phyloP scores from a whole-genome alignment of 2,797 vertebrate genomes.

The Cyclura pinguis region DNA sequence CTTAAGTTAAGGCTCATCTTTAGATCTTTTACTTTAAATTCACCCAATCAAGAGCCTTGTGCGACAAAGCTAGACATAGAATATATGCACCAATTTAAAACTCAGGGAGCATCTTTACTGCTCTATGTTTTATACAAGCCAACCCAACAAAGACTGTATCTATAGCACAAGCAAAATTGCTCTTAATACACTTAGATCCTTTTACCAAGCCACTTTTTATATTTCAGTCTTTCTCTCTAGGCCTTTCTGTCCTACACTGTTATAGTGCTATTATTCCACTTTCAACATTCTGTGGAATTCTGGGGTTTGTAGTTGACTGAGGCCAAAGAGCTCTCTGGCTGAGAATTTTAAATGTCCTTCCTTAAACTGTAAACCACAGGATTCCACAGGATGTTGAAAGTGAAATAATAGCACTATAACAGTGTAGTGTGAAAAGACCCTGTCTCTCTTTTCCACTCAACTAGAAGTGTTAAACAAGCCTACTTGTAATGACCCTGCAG shows the following conservation, averaged over 20 bases:
- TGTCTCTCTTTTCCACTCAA: not conserved
- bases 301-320: too few species aligned
- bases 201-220: not conserved
- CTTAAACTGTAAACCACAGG: too few species aligned
- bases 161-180: not conserved
- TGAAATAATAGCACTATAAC: too few species aligned
- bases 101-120: not conserved
- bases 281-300: too few species aligned
- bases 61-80: not conserved
- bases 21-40: slow-evolving; percentile 21
- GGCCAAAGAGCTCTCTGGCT: too few species aligned
- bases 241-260: too few species aligned
- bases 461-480: not conserved
- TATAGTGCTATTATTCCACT: too few species aligned
- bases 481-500: not conserved
- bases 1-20: not conserved
- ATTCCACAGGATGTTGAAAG: too few species aligned
- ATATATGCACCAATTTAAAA: not conserved
- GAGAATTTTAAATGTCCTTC: too few species aligned
- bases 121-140: not conserved
- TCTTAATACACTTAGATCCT: not conserved
- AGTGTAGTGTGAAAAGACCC: too few species aligned
- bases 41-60: slow-evolving; percentile 3
- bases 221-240: too few species aligned
- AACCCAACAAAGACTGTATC: not conserved